Base-by-base conservation (phyloP, 64 coral and sea anemone genomes). In the Porites australiensis region DNA sequence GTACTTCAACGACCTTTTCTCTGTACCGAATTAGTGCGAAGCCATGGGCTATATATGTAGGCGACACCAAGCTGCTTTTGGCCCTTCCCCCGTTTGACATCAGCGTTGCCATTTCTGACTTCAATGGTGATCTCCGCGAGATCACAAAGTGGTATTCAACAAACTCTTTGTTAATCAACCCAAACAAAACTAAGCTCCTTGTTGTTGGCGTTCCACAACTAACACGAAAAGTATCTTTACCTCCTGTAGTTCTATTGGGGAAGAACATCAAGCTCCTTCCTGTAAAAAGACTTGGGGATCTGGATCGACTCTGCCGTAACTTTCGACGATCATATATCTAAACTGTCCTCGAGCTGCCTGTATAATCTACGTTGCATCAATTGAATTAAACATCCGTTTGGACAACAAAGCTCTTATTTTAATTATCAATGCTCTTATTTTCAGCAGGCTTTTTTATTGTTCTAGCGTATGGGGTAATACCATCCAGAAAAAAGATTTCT, bases 1-100 rank as follows among this genome's bases (percentile, higher is more conserved):
- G 12, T 73, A 9, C 67, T 64, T 48, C 77, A 92, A 87, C 75
- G 83, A 93, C 55, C n/a, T 93, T 10, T 46, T 84, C 20, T 53
- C 13, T 8, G 87, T 82, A 37, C 64, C 65, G 5, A 83, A 82
- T 19, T 71, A 89, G 10, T 89, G 92, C 81, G n/a, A 82, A 51
- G 77, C 81, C 20, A 74, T 81, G 37, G 67, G 84, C 5, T 89
- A 89, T 49, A n/a, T n/a, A n/a, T n/a, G 92, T 94, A 16, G 92
- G 83, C 47, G 92, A 89, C 64, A 88, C 76, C 19, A 89, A 94
- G 49, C 10, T 94, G 7, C 83, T 69, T 44, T 44, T 75, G 72
- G 65, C 20, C 75, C n/a, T n/a, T 66, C 78, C 92, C 22, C n/a
- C 50, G n/a, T 9, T 16, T 60, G 69, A 91, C 69, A 45, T 23